Evolutionary conservation across 2,888 invertebrate species (phyloP).

Genomic region (Zootermopsis nevadensis): DNA sequence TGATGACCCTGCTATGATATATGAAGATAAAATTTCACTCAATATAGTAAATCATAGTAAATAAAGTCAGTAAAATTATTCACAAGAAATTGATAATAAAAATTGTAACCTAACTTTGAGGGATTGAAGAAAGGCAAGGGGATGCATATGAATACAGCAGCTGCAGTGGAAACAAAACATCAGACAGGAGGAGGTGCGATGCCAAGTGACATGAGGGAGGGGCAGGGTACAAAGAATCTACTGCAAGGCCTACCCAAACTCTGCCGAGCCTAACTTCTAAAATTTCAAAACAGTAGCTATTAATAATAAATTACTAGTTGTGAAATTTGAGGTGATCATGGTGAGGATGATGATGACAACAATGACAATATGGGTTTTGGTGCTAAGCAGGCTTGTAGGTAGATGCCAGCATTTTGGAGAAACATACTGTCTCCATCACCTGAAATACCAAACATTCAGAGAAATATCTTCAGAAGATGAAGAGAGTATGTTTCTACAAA

Average conservation of each 20-base stretch:
- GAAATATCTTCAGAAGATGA: too few species aligned
- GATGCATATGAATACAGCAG: background rate
- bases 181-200: background rate
- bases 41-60: constrained; percentile 38
- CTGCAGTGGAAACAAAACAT: constrained; percentile 19
- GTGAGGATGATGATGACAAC: too few species aligned
- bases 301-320: too few species aligned
- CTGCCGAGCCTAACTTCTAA: background rate
- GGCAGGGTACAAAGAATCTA: background rate
- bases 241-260: background rate
- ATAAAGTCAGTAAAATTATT: constrained; percentile 34
- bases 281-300: too few species aligned
- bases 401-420: too few species aligned
- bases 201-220: background rate
- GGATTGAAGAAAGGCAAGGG: background rate
- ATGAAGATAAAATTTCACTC: background rate
- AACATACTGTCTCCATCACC: too few species aligned
- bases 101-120: background rate
- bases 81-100: constrained; percentile 8
- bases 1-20: background rate
- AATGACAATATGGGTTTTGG: too few species aligned
- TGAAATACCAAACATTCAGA: too few species aligned
- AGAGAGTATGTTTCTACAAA: too few species aligned
- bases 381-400: too few species aligned
- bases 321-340: too few species aligned